Evolutionary conservation across 1,140 invertebrate genomes (phyloP).

Genomic region (Elysia chlorotica): DNA sequence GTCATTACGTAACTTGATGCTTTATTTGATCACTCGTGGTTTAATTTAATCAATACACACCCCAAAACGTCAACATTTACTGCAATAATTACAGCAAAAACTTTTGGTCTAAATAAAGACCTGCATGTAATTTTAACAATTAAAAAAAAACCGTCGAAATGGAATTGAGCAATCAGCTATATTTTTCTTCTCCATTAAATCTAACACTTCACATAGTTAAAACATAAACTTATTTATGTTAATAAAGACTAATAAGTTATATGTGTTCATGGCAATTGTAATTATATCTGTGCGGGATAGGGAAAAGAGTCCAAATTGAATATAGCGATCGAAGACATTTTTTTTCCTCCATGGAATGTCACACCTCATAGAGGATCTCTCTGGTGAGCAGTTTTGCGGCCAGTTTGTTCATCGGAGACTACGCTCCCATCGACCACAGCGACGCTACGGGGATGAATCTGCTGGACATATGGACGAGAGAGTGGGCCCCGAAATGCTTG

Average conservation of each 20-base stretch:
- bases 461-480: slow-evolving; percentile 79
- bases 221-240: not conserved
- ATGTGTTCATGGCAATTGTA: too few species aligned
- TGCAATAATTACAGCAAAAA: not conserved
- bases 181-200: too few species aligned
- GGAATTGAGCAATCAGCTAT: too few species aligned
- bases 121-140: too few species aligned
- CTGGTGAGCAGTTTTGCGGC: slow-evolving; percentile 91
- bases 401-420: slow-evolving; percentile 85
- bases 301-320: not conserved
- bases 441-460: slow-evolving; percentile 98
- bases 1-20: too few species aligned
- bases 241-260: not conserved
- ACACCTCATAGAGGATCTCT: slow-evolving; percentile 82
- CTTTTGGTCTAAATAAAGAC: not conserved
- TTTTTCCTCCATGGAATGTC: too few species aligned
- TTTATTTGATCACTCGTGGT: not conserved
- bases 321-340: not conserved
- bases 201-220: too few species aligned
- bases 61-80: not conserved
- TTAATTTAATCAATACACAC: not conserved
- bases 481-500: slow-evolving; percentile 78
- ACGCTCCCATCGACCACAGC: slow-evolving; percentile 87
- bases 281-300: not conserved
- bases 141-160: too few species aligned